phyloP scores from a whole-genome alignment of 1,140 invertebrate genomes.

The Cydia strobilella region DNA sequence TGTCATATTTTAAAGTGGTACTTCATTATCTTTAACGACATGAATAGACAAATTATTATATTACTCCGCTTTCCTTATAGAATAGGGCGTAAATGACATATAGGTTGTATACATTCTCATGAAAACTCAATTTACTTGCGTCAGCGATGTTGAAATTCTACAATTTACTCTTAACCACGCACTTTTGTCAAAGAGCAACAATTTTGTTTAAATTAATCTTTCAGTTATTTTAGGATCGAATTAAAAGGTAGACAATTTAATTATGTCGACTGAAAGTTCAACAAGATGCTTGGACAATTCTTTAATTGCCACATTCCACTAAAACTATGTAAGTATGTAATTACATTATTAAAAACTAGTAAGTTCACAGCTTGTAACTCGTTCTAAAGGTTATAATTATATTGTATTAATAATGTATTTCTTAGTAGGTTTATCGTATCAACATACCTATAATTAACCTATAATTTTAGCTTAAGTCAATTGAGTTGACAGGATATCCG shows the following conservation, averaged over 20 bases:
- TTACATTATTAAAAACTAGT: constrained; percentile 19
- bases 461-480: not conserved
- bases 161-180: not conserved
- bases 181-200: not conserved
- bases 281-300: not conserved
- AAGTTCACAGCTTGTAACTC: constrained; percentile 1
- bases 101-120: not conserved
- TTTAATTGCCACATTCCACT: not conserved
- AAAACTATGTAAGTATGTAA: constrained; percentile 4
- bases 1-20: not conserved
- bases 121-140: not conserved
- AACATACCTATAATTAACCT: not conserved
- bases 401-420: no score
- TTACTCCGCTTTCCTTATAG: not conserved
- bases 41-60: constrained; percentile 2
- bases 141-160: not conserved
- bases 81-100: not conserved
- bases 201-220: not conserved
- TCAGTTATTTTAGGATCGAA: not conserved
- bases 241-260: constrained; percentile 11
- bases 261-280: not conserved
- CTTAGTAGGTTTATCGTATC: not conserved
- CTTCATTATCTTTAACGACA: not conserved
- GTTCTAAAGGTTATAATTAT: not conserved
- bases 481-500: not conserved